Conservation (phyloP, 2,888 invertebrate genomes). For the Cheilosia vernalis region DNA sequence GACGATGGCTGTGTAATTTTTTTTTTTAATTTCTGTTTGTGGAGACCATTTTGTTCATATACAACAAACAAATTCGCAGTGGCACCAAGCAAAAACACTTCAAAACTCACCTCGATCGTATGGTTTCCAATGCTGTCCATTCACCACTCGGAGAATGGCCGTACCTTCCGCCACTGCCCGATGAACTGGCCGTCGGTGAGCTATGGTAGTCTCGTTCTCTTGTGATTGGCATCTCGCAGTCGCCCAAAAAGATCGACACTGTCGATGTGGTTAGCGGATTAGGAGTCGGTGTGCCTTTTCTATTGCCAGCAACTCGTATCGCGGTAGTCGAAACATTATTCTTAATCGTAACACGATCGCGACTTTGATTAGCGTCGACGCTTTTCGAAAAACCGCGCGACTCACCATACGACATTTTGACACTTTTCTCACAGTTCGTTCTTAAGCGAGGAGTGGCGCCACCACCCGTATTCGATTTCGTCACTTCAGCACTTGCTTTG, state of each 20-base stretch:
- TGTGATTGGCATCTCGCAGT: conserved; percentile 80
- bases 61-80: no score
- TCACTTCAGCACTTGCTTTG: conserved; percentile 42
- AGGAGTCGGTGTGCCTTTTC: conserved; percentile 9
- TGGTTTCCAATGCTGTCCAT: conserved; percentile 53
- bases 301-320: conserved; percentile 63
- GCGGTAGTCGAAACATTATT: conserved; percentile 74
- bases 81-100: no score
- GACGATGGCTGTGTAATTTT: no score
- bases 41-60: no score
- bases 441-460: conserved; percentile 20
- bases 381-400: conserved; percentile 33
- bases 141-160: conserved; percentile 64
- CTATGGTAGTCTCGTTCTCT: conserved; percentile 73
- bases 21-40: no score
- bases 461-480: conserved; percentile 24
- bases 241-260: conserved; percentile 78
- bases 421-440: conserved; percentile 45
- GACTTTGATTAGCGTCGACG: conserved; percentile 25
- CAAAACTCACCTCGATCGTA: conserved; percentile 56
- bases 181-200: conserved; percentile 64
- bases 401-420: conserved; percentile 42
- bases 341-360: conserved; percentile 38
- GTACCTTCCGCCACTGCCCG: conserved; percentile 60
- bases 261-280: conserved; percentile 76